Evolutionary conservation across 2,797 vertebrate species (phyloP).

Genomic region (Petrocephalus schoutedeni): DNA sequence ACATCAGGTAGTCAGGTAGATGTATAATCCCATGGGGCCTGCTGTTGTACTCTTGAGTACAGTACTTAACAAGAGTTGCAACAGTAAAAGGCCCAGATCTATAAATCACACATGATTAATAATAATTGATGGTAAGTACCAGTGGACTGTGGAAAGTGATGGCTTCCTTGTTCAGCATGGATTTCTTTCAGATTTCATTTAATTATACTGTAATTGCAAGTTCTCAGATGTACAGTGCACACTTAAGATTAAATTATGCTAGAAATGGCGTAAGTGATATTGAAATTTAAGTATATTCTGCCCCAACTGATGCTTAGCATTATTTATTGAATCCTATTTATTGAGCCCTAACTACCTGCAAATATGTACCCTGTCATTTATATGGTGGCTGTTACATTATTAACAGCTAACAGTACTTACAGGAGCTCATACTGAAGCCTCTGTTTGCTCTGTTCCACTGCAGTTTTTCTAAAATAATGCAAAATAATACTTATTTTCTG

Average conservation of each 20-base stretch:
- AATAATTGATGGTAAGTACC: neutral
- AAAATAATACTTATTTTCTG: neutral
- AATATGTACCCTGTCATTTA: neutral
- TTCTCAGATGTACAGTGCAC: neutral
- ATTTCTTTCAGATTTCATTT: neutral
- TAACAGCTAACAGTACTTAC: neutral
- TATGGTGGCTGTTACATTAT: neutral
- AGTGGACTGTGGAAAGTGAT: neutral
- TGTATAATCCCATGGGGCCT: neutral
- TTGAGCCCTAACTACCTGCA: neutral
- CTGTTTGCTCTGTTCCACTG: neutral
- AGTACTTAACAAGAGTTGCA: neutral
- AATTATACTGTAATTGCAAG: neutral
- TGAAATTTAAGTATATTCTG: neutral
- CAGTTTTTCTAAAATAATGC: constrained; percentile 4
- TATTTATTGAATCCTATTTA: neutral
- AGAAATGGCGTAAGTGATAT: neutral
- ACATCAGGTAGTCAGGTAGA: neutral
- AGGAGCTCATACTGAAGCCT: neutral
- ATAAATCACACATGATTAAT: neutral
- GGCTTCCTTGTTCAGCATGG: neutral
- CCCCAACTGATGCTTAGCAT: neutral
- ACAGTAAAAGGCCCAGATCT: neutral
- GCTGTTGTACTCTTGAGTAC: neutral
- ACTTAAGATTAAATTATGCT: neutral